phyloP scores from a whole-genome alignment of 92 coral and sea anemone genomes.

The Scolanthus callimorphus region DNA sequence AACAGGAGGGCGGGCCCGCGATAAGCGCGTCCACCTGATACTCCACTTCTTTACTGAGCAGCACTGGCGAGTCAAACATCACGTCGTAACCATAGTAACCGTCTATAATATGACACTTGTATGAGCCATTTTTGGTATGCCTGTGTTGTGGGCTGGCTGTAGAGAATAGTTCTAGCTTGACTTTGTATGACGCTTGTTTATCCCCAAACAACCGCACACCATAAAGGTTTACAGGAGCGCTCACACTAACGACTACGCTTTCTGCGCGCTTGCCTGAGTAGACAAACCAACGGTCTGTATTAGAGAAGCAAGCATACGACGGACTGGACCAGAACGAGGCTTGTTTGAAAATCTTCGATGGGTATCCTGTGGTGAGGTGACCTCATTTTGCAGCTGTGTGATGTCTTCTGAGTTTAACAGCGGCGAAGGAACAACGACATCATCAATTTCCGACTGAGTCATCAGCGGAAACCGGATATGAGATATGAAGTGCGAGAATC shows the following conservation, averaged over 20 bases:
- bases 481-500: constrained; percentile 13
- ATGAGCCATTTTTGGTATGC: constrained; percentile 4
- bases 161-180: constrained; percentile 23
- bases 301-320: constrained; percentile 32
- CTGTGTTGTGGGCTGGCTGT: constrained; percentile 10
- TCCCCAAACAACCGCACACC: constrained; percentile 80
- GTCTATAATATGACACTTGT: constrained; percentile 34
- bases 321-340: constrained; percentile 42
- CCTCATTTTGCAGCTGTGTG: constrained; percentile 38
- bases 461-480: constrained; percentile 77
- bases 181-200: constrained; percentile 55
- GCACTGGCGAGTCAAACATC: constrained; percentile 49
- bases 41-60: constrained; percentile 47
- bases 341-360: constrained; percentile 31
- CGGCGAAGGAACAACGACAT: constrained; percentile 45
- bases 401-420: constrained; percentile 59
- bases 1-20: constrained; percentile 76
- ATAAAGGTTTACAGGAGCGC: constrained; percentile 38
- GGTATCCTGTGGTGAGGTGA: constrained; percentile 27
- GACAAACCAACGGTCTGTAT: constrained; percentile 48
- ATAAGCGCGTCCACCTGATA: constrained; percentile 62
- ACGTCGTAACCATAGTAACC: constrained; percentile 76
- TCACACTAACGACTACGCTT: constrained; percentile 52
- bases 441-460: constrained; percentile 53
- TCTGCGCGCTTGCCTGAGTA: constrained; percentile 76